A percentile compares a stretch with the other conserved stretches of the same genome.
phyloP scores from a whole-genome alignment of 2,888 invertebrate genomes.

The Nephrocerus scutellatus region DNA sequence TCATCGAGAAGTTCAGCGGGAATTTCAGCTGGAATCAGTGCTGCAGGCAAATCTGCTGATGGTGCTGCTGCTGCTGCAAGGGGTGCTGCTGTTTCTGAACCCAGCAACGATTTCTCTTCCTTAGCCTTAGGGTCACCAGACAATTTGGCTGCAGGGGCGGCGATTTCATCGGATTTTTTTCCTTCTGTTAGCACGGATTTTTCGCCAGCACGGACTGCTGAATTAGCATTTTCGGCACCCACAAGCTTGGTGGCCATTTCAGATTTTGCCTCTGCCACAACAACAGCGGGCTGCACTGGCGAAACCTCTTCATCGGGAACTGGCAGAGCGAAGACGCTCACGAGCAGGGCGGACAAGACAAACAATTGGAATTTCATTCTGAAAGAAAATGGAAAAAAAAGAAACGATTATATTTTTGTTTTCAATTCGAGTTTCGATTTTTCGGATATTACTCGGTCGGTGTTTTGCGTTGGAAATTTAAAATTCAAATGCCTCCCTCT shows the following conservation, averaged over 20 bases:
- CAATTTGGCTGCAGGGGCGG: slow-evolving; percentile 9
- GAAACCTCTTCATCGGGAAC: slow-evolving; percentile 42
- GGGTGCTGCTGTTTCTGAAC: slow-evolving; percentile 23
- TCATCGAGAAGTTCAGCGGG: no score
- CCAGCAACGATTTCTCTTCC: no score
- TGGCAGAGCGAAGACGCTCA: slow-evolving; percentile 35
- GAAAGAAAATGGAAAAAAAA: slow-evolving; percentile 16
- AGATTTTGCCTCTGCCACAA: slow-evolving; percentile 27
- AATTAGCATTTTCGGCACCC: not conserved
- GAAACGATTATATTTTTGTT: not conserved
- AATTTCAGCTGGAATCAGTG: no score
- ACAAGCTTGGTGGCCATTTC: slow-evolving; percentile 23
- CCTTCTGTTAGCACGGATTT: slow-evolving; percentile 18
- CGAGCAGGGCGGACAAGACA: slow-evolving; percentile 35
- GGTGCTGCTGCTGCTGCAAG: slow-evolving; percentile 23
- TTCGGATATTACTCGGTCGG: no score
- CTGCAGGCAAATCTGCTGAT: no score
- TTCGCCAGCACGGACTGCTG: slow-evolving; percentile 8
- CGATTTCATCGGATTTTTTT: slow-evolving; percentile 21
- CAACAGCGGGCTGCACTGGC: slow-evolving; percentile 28
- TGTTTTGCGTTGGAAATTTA: no score
- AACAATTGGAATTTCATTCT: slow-evolving; percentile 43
- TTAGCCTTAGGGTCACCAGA: slow-evolving; percentile 12
- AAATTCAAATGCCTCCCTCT: no score
- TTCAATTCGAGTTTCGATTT: no score